phyloP scores from a whole-genome alignment of 1,140 invertebrate species.

The Drosophila chauvacae region DNA sequence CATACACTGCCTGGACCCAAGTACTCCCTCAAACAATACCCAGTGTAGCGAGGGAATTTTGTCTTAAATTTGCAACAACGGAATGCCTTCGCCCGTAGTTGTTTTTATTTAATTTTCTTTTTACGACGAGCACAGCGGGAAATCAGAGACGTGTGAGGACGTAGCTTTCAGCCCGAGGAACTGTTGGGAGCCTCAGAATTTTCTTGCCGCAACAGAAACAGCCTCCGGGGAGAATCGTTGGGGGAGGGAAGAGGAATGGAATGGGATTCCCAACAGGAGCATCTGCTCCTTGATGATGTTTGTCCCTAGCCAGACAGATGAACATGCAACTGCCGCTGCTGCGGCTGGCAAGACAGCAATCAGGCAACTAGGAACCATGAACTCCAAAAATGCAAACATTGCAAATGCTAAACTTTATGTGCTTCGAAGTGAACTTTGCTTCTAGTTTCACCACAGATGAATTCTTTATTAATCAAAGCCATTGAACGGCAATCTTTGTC shows the following conservation, averaged over 20 bases:
- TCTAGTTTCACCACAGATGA: conserved; percentile 9
- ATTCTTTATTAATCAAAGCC: conserved; percentile 46
- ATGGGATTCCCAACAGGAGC: conserved; percentile 28
- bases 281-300: conserved; percentile 48
- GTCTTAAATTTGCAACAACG: conserved; percentile 67
- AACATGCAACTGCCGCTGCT: conserved; percentile 48
- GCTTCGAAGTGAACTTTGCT: conserved; percentile 28
- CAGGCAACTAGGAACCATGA: conserved; percentile 33
- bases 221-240: conserved; percentile 24
- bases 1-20: not conserved
- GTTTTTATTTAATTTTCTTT: conserved; percentile 81
- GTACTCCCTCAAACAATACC: conserved; percentile 5
- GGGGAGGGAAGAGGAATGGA: not conserved
- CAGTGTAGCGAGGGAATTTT: conserved; percentile 35
- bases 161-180: conserved; percentile 13
- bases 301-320: conserved; percentile 52
- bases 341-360: conserved; percentile 49
- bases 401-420: conserved; percentile 37
- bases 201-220: conserved; percentile 40
- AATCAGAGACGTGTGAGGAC: conserved; percentile 20
- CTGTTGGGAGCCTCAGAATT: conserved; percentile 31
- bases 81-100: conserved; percentile 59
- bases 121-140: conserved; percentile 50
- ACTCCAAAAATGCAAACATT: conserved; percentile 37
- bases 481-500: conserved; percentile 4